Evolutionary conservation across 2,888 invertebrate species (phyloP), one percentile per base, ranked within the genome.

Genomic region (Drosophila affinis): DNA sequence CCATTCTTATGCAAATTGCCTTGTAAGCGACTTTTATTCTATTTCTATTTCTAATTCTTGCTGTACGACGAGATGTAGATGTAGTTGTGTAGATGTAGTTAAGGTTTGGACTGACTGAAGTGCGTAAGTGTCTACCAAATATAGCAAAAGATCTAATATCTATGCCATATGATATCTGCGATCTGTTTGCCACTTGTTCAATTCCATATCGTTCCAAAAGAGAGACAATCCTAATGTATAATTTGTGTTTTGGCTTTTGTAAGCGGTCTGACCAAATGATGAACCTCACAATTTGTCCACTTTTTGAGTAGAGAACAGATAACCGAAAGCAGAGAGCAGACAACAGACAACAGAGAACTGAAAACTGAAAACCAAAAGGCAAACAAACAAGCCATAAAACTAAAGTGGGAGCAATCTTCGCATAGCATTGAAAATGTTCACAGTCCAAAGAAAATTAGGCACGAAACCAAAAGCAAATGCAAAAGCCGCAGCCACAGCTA

Each of bases 401-500:
- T n/a, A 49, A 51, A 62, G 49, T 55, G 49, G 63, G 45, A 45
- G 53, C 62, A 54, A 71, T 71, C 71, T 62, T 58, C 56, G 71
- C 70, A 51, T 55, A 71, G 71, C 63, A 70, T 62, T 72, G 71
- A 70, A 49, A 70, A 58, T 54, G 54, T 70, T 72, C 71, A 54
- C 65, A 70, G 64, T 79, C 39, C 82, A 72, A 63, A 67, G 65
- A 78, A 85, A 81, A 81, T 77, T 85, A 77, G 65, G 81, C 76
- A 68, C 61, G 62, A 59, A 67, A 54, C 68, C 68, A 72, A 71
- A 78, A 69, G 59, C 56, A 72, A 63, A 68, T 65, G 68, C 67
- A 75, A 77, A 74, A 65, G 62, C 65, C n/a, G n/a, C 39, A 24
- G n/a, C 44, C 34, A 12, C 27, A 24, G 55, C 51, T n/a, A n/a